A percentile compares a stretch with the other conserved stretches of the same genome.
phyloP scores from a whole-genome alignment of 2,113 vertebrate species.

The Hyperopisus bebe region DNA sequence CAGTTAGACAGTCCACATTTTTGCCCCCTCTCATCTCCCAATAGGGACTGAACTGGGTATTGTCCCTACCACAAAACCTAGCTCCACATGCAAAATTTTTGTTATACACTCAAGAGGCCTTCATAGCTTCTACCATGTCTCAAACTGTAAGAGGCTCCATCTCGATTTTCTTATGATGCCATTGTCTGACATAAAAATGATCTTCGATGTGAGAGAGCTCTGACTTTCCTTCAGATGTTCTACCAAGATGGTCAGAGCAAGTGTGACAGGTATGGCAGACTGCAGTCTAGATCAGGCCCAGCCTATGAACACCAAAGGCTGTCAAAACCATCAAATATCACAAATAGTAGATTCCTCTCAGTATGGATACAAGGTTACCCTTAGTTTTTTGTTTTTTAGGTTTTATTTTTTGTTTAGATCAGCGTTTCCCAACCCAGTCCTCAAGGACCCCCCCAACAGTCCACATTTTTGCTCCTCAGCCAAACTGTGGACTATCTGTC shows the following conservation, averaged over 20 bases:
- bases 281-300: background rate
- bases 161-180: background rate
- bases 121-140: background rate
- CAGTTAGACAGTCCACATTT: too few species aligned
- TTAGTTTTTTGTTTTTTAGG: background rate
- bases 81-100: background rate
- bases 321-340: background rate
- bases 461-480: background rate
- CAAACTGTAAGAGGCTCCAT: background rate
- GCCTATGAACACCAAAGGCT: background rate
- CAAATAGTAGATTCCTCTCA: background rate
- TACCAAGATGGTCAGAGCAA: background rate
- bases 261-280: background rate
- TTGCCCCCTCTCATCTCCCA: background rate
- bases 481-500: too few species aligned
- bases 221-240: background rate
- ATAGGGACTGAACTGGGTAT: slow-evolving; percentile 20
- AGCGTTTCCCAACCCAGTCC: background rate
- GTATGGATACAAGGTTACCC: background rate
- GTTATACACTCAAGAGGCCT: background rate
- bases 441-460: background rate
- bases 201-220: background rate
- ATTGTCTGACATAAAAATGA: background rate
- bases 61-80: background rate
- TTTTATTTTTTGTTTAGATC: background rate